A percentile compares a stretch with the other conserved stretches of the same genome.
These are phyloP conservation scores for Cynoglossus semilaevis DNA, from an alignment of 2,113 vertebrate genomes.

Conservation along the genomic window DNA sequence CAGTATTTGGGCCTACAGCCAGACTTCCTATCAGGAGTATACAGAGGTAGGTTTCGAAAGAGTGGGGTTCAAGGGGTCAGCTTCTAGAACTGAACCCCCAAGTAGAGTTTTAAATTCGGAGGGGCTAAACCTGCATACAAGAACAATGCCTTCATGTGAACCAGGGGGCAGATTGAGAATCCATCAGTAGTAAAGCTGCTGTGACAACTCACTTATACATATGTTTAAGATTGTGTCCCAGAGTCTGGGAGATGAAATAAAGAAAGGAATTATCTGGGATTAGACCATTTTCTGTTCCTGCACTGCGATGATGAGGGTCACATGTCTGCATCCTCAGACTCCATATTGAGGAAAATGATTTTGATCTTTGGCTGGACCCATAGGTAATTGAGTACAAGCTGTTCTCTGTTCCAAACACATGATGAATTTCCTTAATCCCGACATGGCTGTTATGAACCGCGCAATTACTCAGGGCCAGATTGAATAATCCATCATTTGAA, in stretches of 20 bases:
- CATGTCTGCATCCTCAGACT: constrained; percentile 48
- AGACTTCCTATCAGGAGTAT: no score
- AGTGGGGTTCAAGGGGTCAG: no score
- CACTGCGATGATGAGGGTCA: constrained; percentile 46
- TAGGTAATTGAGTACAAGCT: constrained; percentile 78
- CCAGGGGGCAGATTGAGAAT: no score
- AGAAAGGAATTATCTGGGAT: constrained; percentile 59
- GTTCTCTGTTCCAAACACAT: constrained; percentile 71
- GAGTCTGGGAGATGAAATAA: constrained; percentile 61
- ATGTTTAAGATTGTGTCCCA: constrained; percentile 64
- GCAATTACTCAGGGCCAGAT: constrained; percentile 75
- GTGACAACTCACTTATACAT: constrained; percentile 54
- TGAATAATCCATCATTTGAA: constrained; percentile 76
- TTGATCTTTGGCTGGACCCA: constrained; percentile 72
- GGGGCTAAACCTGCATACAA: no score
- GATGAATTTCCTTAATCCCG: constrained; percentile 80
- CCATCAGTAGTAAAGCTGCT: background rate
- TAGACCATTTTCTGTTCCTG: constrained; percentile 51
- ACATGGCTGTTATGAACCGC: constrained; percentile 78
- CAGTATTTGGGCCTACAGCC: no score
- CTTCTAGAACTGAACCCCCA: no score
- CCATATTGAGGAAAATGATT: constrained; percentile 76
- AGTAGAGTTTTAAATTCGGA: no score
- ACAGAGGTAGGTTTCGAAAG: no score
- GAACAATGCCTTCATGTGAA: no score